These are phyloP conservation scores for Ormia ochracea DNA, from an alignment of 2,888 invertebrate genomes.

Conservation along the genomic window DNA sequence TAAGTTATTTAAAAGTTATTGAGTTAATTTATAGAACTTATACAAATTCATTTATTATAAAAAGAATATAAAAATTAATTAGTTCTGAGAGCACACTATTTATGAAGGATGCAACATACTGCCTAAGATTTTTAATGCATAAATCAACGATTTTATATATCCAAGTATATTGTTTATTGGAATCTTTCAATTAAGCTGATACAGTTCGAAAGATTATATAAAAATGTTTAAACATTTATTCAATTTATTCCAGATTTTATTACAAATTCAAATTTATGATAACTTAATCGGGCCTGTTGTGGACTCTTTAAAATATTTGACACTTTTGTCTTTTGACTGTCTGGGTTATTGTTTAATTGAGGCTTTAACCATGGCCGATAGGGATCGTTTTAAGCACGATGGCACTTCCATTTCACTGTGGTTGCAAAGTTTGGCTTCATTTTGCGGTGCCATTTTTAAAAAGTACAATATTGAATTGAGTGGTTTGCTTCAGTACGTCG, in stretches of 20 bases:
- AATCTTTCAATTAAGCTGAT: too few relatives aligned
- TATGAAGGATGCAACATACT: too few relatives aligned
- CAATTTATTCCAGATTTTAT: conserved; percentile 79
- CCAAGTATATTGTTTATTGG: too few relatives aligned
- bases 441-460: conserved; percentile 97
- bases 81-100: too few relatives aligned
- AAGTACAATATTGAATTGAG: conserved; percentile 97
- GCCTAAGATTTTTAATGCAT: too few relatives aligned
- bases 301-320: conserved; percentile 97
- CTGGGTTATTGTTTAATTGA: conserved; percentile 97
- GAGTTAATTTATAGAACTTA: too few relatives aligned
- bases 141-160: too few relatives aligned
- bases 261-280: conserved; percentile 94
- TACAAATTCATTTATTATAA: too few relatives aligned
- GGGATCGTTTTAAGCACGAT: conserved; percentile 88
- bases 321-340: conserved; percentile 95
- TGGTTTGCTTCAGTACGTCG: conserved; percentile 96
- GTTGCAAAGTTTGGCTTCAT: conserved; percentile 95
- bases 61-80: too few relatives aligned
- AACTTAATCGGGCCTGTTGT: conserved; percentile 97
- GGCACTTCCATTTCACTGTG: conserved; percentile 94
- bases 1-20: not conserved
- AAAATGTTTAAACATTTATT: too few relatives aligned
- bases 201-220: too few relatives aligned
- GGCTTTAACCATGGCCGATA: conserved; percentile 87